Evolutionary conservation across 2,113 vertebrate genomes (phyloP), one percentile per base, ranked within the genome.

Genomic region (Apodemus speciosus): DNA sequence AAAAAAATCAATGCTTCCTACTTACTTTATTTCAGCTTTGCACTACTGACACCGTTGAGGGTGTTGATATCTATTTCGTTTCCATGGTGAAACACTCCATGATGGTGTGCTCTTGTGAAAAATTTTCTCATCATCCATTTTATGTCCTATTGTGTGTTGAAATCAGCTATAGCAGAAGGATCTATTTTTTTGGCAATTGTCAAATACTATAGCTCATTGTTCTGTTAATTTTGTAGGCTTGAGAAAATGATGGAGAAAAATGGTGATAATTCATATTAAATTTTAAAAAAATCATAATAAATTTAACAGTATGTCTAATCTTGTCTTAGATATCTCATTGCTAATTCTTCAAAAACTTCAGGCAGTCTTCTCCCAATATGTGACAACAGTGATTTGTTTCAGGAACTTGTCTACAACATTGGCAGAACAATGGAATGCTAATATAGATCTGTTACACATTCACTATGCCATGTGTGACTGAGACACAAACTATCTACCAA

Each of bases 161-260:
- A 90, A 71, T 94, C 3, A 72, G 43, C 21, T 51, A 85, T 4
- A 58, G 20, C 10, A 7, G 32, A 56, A 43, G 9, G 58, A 53
- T 77, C 91, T 85, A 77, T 73, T 88, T n/a, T n/a, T 46, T 91
- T 68, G 10, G 46, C 43, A 92, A 75, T 56, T 92, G 75, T 91
- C 80, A 95, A 94, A 72, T 20, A 11, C 32, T 85, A 46, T 51
- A 93, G 62, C 92, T 93, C 85, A 77, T 69, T 73, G 40, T 51
- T 40, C 10, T 94, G 58, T 89, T 91, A 81, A 72, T 85, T 94
- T 95, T 88, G 25, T 62, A 81, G 88, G 93, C 56, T 89, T 91
- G 83, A 62, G 16, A 16, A 81, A 81, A 60, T 56, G 20, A 91
- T 60, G 21, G 72, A 51, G 56, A 93, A 93, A 93, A 85, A 86